Base-by-base conservation (phyloP, 2,888 invertebrate genomes). In the Antheraea yamamai region DNA sequence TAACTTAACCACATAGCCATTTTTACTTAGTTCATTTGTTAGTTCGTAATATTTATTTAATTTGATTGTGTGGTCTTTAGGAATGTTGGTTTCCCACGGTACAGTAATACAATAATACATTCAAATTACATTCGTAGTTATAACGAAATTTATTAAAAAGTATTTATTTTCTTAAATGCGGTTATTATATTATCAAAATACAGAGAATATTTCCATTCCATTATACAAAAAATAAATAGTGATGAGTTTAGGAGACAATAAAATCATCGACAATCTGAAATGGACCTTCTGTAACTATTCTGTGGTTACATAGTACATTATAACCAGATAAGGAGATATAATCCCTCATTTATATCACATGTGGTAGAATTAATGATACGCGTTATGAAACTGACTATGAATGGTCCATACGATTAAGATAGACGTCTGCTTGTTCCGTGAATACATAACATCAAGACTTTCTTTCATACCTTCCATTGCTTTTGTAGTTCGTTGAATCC, bases 401-500 rank as follows among this genome's bases (percentile, higher is more conserved):
- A 66, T 66, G 30, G 26, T 23, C 16, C 10, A 64, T 61, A 64
- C 64, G 4, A 64, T 26, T 26, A 12, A 64, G 64, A 64, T 64
- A 64, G 30, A 66, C 64, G 30, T 66, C 30, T 66, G 64, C 30
- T 8, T 30, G 64, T 30, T 66, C 26, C 6, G 30, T 66, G 64
- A 30, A 58, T 26, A 26, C 16, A 30, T 66, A 66, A 66, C 26
- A 16, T 64, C 64, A 26, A 64, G 16, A 66, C 30, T 66, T 66
- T 66, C 64, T 66, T 66, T 66, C 26, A 30, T 66, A 66, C 64
- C 26, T 66, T 66, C 30, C 64, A 66, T 66, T 66, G 16, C 64
- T 26, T 66, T 66, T 61, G 61, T 61, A 61, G 61, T 61, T 61
- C 61, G 61, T 61, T 61, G 61, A 61, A 23, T n/a, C n/a, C 23